Base-by-base conservation (phyloP, 1,140 invertebrate genomes). In the Metopolophium dirhodum region DNA sequence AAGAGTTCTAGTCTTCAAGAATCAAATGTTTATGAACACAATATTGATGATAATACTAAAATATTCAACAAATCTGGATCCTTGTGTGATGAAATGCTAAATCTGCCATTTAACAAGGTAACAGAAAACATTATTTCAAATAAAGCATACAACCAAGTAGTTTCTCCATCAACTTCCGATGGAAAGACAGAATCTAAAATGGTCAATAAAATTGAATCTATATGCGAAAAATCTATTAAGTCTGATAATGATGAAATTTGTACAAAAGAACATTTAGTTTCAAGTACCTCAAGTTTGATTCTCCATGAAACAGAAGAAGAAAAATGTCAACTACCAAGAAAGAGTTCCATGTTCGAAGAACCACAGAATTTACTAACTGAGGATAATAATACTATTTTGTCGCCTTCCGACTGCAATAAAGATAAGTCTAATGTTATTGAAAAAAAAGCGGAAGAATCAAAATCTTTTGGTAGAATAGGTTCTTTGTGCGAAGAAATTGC, bases 381-480 rank as follows among this genome's bases (percentile, higher is more conserved):
- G 0, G 23, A 61, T 35, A 41, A 61, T 45, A 37, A 45, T 18
- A 18, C 18, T 0, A 61, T 61, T 90, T 30, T 18, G 1, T 61
- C 51, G 30, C 11, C 35, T 89, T 41, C n/a, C 23, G 47, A 89
- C 2, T 37, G 0, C 9, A 37, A 90, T 61, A 61, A 30, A 41
- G 41, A 26, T 41, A 26, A 14, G 3, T 57, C 23, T 7, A 61
- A 90, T 57, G 7, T 37, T 4, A 37, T 22, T 35, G 54, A 88
- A 93, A n/a, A 0, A 37, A 35, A 41, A n/a, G 14, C n/a, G 7
- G 37, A 90, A 30, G 93, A 61, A 45, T 45, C 57, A 45, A 90
- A 61, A n/a, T 90, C 89, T 20, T 68, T 90, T 45, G 89, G 89
- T 20, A 68, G 54, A 90, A 90, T 90, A 45, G 89, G 89, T 20